Evolutionary conservation across 2,888 invertebrate genomes (phyloP), one percentile per base, ranked within the genome.

Genomic region (Esperia sulphurella): DNA sequence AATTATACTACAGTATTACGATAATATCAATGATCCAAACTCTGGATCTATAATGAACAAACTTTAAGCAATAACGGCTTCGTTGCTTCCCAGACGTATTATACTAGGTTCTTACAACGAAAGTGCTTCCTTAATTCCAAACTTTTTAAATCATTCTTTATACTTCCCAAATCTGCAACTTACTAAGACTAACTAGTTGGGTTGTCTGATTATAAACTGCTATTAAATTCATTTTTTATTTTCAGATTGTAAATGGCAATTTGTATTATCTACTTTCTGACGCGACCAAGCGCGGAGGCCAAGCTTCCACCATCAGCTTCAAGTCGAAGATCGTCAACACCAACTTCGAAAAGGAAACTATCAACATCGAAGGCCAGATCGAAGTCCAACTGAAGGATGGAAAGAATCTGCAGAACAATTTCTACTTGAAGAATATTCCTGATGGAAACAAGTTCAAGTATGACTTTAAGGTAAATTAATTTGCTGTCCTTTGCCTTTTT

Each of bases 331-430:
- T 80, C 1, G 43, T 54, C 10, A 72, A 85, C 63, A 69, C 71
- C 40, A 72, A 86, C 66, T 46, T 69, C 0, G 79, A 83, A 0
- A 79, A 79, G 46, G 50, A 65, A 0, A 49, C 55, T n/a, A 50
- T 80, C 14, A 74, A 85, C 48, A 71, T 81, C 40, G 82, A 88
- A 37, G 83, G 79, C 0, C 75, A 79, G 28, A 8, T 87, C 0
- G 76, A 80, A 37, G 39, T 90, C 13, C 70, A 72, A 14, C 68
- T 88, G 8, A 79, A 75, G 51, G 75, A 76, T n/a, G 84, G 86
- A 31, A 79, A 78, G 55, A 58, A 80, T 1, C 58, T 86, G 14
- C 60, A 75, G 30, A 79, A 83, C 52, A 61, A 68, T 0, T 75
- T 82, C 61, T 44, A 49, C 0, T 14, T 80, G 8, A 89, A 83